Evolutionary conservation across 2,888 invertebrate genomes (phyloP), one percentile per base, ranked within the genome.

Genomic region (Escarpia spicata): DNA sequence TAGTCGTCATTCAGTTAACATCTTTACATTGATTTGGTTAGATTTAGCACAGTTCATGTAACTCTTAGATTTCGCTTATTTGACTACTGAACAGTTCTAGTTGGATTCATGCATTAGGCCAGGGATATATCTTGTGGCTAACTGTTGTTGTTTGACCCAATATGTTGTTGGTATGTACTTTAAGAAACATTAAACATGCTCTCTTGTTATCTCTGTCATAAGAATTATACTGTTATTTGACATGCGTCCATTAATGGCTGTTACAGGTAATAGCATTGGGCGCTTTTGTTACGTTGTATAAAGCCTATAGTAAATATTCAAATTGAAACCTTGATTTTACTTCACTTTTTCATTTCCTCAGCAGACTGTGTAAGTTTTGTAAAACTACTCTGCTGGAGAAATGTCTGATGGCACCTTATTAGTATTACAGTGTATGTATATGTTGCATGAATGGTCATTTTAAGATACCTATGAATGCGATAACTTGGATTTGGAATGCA

Each of bases 221-320:
- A 75, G 19, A 75, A 26, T 6, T 26, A n/a, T 26, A 26, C 26
- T 75, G 75, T 75, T 75, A 75, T 75, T 19, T n/a, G 26, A n/a
- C 75, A 75, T 0, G 3, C 6, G 75, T 75, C 19, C 75, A 75
- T 26, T 75, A 26, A 75, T 26, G 75, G 75, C n/a, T 26, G 26
- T 15, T 75, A 75, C n/a, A 6, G 3, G 75, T 19, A 75, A 26
- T 75, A 26, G 6, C 19, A 19, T 75, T 75, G 75, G 26, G 19
- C 3, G 26, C 75, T 26, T 75, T 26, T 75, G 75, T 26, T 19
- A 52, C 12, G 26, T n/a, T 26, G 26, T 75, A 26, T 75, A 75
- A 75, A 75, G n/a, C 75, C 75, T 75, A 26, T n/a, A 75, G 75
- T 75, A 75, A 75, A 75, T 26, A 75, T 75, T 75, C 75, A n/a